Evolutionary conservation across 53 echinoderm and acorn worm species (phyloP), one percentile per base, ranked within the genome.

Genomic region (Hippasteria phrygiana): DNA sequence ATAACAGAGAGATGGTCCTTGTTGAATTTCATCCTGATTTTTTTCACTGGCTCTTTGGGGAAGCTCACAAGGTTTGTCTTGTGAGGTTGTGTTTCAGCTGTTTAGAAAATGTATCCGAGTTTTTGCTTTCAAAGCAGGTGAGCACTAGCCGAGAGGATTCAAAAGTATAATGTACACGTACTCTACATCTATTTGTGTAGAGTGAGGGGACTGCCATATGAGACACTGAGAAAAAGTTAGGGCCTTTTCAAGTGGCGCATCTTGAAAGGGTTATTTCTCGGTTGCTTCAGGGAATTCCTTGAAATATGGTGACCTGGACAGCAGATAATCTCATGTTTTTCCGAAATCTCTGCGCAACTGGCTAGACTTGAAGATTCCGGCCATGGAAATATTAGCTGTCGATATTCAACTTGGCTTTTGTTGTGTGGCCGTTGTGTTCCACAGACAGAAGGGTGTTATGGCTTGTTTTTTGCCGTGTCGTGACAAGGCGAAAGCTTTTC

Each of bases 91-190:
- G 35, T 76, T 76, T 47, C 51, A 76, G 48, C 48, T 32, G 27
- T 32, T 47, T 28, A 4, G 1, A 46, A 45, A 48, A 75, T 50
- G 26, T 47, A 46, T 28, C 75, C 27, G 32, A 29, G 45, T 45
- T 76, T 76, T 50, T 51, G 16, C 48, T 76, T 51, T 46, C 50
- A 76, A 32, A 76, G 32, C 4, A 29, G 17, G 76, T n/a, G n/a
- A n/a, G n/a, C n/a, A n/a, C n/a, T n/a, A 59, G 76, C 76, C 4
- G 31, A 53, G 46, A 53, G 47, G 50, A 47, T 37, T 8, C 22
- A 39, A 66, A 40, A 73, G 20, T 24, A 26, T 24, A 0, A 24
- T 24, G 46, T 45, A 11, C 46, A 45, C 11, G 46, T 45, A 45
- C 46, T 45, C 11, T 45, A 45, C 46, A 8, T 59, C 8, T 4